Evolutionary conservation across 2,113 vertebrate species (phyloP), one percentile per base, ranked within the genome.

Genomic region (Romanogobio albipinnatus): DNA sequence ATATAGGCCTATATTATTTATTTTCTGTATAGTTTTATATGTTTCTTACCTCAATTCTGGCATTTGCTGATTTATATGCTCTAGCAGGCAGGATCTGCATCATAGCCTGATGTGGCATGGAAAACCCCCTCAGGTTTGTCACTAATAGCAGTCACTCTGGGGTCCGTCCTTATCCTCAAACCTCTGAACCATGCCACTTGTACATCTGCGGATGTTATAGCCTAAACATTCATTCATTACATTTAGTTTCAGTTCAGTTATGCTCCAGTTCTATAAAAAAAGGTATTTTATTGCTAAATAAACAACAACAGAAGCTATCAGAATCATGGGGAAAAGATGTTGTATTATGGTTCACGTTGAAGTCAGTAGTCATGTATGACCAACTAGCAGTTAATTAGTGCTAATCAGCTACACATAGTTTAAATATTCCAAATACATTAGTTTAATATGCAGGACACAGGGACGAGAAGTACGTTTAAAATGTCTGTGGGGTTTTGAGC

Each of bases 71-170:
- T 14, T 2, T 45, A 29, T 36, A 15, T 74, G 17, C 36, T 61
- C 11, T 39, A 49, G 39, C 15, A 61, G 10, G 0, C 45, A 22
- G 45, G 39, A 45, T 43, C 36, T 75, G 70, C 71, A 61, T 59
- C 68, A 73, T 83, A 74, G 74, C 51, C 33, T 74, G 66, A 74
- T 74, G 68, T 73, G 36, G 81, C 81, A 56, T 71, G 53, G 9
- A 59, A 76, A 58, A 33, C 1, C 62, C 39, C 1, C 78, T 49
- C n/a, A 68, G 68, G 78, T 33, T 24, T 81, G 78, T 33, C 24
- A 19, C 14, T 66, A 45, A 66, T 33, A 73, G 29, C 51, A 59
- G 66, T 73, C 53, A 45, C 68, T 74, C 33, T 61, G 51, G 51
- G 66, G 56, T 39, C 75, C 4, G 13, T 49, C 0, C 1, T 43